Conservation (phyloP, 2,797 vertebrate genomes). For the Anguilla pacifica region DNA sequence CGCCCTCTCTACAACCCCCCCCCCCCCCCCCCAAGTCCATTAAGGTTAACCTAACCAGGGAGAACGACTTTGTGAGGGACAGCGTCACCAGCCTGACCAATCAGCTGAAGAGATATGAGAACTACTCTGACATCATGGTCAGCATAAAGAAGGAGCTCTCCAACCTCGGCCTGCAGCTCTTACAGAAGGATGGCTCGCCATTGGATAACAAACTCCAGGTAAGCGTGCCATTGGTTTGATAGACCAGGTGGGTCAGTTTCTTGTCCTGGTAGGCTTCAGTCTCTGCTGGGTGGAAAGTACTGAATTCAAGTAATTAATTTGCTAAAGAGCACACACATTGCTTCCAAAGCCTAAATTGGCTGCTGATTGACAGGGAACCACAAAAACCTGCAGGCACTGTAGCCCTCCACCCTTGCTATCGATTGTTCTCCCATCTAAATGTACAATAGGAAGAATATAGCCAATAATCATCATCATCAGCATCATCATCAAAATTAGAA, state of each 20-base stretch:
- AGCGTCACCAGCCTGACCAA: conserved; percentile 83
- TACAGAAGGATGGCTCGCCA: conserved; percentile 83
- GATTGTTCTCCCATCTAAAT: too few relatives aligned
- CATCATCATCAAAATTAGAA: not conserved
- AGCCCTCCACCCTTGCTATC: not conserved
- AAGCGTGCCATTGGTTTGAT: not conserved
- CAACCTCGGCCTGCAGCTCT: conserved; percentile 87
- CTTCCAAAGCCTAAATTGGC: not conserved
- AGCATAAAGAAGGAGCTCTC: conserved; percentile 96
- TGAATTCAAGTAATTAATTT: not conserved
- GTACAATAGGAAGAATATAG: too few relatives aligned
- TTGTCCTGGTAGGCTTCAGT: too few relatives aligned
- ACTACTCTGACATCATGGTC: conserved; percentile 93
- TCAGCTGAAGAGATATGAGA: conserved; percentile 90
- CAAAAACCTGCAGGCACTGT: not conserved
- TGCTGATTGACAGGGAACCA: not conserved
- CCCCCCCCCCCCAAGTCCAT: conserved; percentile 75
- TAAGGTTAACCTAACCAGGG: conserved; percentile 91
- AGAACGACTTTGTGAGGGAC: conserved; percentile 88
- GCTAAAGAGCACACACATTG: not conserved
- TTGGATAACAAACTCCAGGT: conserved; percentile 84
- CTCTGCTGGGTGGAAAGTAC: not conserved
- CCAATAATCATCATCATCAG: too few relatives aligned
- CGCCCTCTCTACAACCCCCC: too few relatives aligned
- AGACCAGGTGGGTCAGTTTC: not conserved